Base-by-base conservation (phyloP, 2,113 vertebrate species). In the Trochalopteron elliotii region DNA sequence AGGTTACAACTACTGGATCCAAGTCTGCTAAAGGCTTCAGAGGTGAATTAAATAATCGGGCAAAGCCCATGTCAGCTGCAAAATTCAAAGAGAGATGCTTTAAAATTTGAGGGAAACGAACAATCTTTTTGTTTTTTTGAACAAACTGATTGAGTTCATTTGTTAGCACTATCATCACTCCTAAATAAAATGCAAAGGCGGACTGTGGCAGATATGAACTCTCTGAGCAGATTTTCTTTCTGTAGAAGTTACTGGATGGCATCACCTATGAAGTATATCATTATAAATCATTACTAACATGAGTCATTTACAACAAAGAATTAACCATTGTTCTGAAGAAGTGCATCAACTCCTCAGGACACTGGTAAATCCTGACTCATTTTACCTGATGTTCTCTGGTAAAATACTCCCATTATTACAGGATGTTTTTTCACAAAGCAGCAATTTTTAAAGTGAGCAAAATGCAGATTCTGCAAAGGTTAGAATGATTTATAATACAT, bases 1-100 rank as follows among this genome's bases (percentile, higher is more conserved):
- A 99, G 31, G 99, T 99, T 97, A 99, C 99, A 94, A 99, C 99
- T 97, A 99, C 99, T 89, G 99, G 99, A 98, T 99, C 99, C 96
- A 99, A 98, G 98, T 99, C 99, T 96, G 99, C 99, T 99, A 99
- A 99, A 99, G 99, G 99, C 99, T 99, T 99, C 97, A 99, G 98
- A 97, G 99, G 99, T 99, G 99, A 99, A 98, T 99, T 99, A 99
- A 99, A 99, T 97, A 99, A 99, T 63, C 99, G 98, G 97, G 99
- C 99, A 99, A 99, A 99, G 97, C 99, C 99, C 99, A 99, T 99
- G 97, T 99, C 99, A 97, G 99, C 99, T 99, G 98, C 74, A 97
- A 98, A 97, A 98, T 89, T 94, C 80, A 96, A 96, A 93, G 50
- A 95, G 56, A 94, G 82, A 87, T 6, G 53, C 44, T 95, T 93